Conservation (phyloP, 2,113 vertebrate species). For the Lamprologus speciosus region DNA sequence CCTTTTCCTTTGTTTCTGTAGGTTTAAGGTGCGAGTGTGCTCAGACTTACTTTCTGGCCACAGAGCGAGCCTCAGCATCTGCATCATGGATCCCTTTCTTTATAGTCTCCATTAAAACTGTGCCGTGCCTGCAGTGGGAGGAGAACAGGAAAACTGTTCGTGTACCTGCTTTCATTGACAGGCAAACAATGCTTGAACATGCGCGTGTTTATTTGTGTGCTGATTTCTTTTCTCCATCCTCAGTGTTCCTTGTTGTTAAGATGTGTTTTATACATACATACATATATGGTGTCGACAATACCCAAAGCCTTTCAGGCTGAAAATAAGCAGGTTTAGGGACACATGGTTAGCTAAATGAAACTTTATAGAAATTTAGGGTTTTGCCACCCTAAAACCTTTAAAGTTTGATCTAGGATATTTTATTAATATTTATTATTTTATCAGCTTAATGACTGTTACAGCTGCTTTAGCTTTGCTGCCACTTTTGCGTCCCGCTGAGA, state of each 20-base stretch:
- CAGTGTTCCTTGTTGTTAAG: background rate
- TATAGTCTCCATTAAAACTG: constrained; percentile 87
- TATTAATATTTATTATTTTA: background rate
- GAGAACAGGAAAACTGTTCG: background rate
- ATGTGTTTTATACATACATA: background rate
- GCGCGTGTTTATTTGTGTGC: background rate
- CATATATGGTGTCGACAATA: background rate
- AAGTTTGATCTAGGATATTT: background rate
- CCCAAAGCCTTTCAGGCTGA: background rate
- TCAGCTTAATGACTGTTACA: background rate
- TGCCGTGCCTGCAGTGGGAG: constrained; percentile 71
- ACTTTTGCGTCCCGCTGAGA: background rate
- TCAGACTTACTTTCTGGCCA: constrained; percentile 85
- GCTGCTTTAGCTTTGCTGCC: background rate
- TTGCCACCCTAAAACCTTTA: background rate
- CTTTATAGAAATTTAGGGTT: background rate
- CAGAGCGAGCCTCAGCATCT: constrained; percentile 89
- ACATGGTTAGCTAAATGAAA: background rate
- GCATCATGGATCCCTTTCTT: constrained; percentile 95
- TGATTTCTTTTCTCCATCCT: background rate
- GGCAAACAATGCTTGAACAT: background rate
- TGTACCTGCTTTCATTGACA: background rate
- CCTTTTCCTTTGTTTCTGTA: background rate
- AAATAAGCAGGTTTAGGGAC: background rate
- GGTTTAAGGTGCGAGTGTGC: background rate